A percentile compares a stretch with the other conserved stretches of the same genome.
Conservation (phyloP, 2,113 vertebrate species). For the Gobius niger region DNA sequence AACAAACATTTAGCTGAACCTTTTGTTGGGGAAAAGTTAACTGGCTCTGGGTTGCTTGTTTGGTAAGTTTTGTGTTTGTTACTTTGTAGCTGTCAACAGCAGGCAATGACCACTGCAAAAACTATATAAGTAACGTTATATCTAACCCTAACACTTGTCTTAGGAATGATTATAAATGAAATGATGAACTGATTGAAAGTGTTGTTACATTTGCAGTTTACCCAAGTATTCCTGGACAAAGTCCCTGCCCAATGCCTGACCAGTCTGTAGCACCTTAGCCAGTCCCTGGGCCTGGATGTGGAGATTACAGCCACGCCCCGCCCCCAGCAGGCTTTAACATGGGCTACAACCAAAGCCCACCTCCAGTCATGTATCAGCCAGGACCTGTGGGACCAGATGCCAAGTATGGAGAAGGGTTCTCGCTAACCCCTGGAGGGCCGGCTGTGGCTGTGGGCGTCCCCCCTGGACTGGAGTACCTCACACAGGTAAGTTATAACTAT, state of each 20-base stretch:
- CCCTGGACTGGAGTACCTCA: conserved; percentile 83
- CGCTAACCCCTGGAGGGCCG: conserved; percentile 29
- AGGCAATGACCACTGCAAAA: not conserved
- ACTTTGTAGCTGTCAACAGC: too few relatives aligned
- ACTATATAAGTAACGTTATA: not conserved
- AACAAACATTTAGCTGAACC: not conserved
- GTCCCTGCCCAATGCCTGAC: conserved; percentile 70
- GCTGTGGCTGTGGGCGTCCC: conserved; percentile 74
- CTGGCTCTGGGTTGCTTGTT: not conserved
- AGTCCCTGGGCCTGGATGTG: conserved; percentile 50
- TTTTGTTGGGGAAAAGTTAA: not conserved
- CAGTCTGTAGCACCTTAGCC: conserved; percentile 75
- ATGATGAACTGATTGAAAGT: not conserved
- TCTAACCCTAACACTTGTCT: not conserved
- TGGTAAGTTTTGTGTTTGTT: too few relatives aligned
- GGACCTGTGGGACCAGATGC: conserved; percentile 39
- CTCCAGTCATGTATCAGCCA: conserved; percentile 72
- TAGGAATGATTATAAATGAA: not conserved
- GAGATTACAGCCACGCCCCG: conserved; percentile 53
- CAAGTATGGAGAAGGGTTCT: conserved; percentile 39
- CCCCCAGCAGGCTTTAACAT: conserved; percentile 76
- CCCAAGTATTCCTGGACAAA: conserved; percentile 53
- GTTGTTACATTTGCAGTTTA: conserved; percentile 61
- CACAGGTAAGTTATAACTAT: conserved; percentile 72
- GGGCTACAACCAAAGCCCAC: conserved; percentile 56